phyloP scores from a whole-genome alignment of 2,888 invertebrate species.

The Andrena flavipes region DNA sequence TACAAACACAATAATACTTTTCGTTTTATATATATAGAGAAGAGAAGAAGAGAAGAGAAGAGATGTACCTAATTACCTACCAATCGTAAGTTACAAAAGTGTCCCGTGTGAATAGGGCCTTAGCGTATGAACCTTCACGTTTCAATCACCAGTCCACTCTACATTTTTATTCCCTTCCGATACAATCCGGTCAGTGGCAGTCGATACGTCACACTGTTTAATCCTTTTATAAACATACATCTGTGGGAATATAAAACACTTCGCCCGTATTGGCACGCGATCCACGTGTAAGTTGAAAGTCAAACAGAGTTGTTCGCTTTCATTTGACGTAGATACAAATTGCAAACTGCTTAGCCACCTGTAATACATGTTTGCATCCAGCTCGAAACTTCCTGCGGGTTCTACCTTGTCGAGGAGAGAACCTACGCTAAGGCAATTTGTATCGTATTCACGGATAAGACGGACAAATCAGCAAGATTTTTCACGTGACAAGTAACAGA shows the following conservation, averaged over 20 bases:
- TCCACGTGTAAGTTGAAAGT: background rate
- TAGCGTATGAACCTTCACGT: too few species aligned
- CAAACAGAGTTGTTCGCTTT: conserved; percentile 19
- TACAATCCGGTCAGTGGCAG: background rate
- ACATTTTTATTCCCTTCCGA: too few species aligned
- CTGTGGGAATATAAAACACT: conserved; percentile 18
- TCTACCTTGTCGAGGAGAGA: background rate
- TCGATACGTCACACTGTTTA: conserved; percentile 4
- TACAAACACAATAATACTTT: too few species aligned
- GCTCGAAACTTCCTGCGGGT: background rate
- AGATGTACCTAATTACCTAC: too few species aligned
- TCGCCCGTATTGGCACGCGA: conserved; percentile 1
- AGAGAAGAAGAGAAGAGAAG: too few species aligned
- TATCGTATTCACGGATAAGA: too few species aligned
- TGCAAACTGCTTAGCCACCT: conserved; percentile 5
- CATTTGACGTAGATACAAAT: conserved; percentile 21
- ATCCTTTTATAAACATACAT: background rate
- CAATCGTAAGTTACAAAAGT: too few species aligned
- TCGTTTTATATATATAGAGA: too few species aligned
- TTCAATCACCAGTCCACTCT: too few species aligned
- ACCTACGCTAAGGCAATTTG: background rate
- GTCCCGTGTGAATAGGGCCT: too few species aligned
- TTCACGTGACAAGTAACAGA: too few species aligned
- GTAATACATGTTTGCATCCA: background rate
- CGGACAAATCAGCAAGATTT: too few species aligned